Evolutionary conservation across 2,797 vertebrate species (phyloP).

Genomic region (Echiichthys vipera): DNA sequence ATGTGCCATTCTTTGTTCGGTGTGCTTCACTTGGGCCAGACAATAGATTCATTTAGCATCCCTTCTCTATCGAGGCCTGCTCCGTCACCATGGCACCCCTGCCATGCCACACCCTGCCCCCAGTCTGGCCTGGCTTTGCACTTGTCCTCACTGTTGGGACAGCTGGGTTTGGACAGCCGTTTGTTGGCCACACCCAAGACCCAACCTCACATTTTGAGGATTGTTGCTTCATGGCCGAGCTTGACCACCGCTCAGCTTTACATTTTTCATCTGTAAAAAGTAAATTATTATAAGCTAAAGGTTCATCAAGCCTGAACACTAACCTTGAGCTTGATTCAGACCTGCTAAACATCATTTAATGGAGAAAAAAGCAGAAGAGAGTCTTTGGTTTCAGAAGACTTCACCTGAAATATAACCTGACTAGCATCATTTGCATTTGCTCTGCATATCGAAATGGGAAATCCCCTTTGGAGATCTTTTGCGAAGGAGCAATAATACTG

Average conservation of each 20-base stretch:
- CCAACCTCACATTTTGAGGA: constrained; percentile 61
- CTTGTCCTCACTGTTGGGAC: constrained; percentile 73
- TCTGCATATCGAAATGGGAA: no score
- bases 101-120: constrained; percentile 76
- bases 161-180: constrained; percentile 64
- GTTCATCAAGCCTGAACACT: neutral
- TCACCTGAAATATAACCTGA: no score
- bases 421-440: no score
- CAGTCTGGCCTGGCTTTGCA: constrained; percentile 75
- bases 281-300: neutral
- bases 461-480: no score
- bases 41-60: constrained; percentile 87
- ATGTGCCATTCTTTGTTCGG: constrained; percentile 82
- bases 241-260: constrained; percentile 12
- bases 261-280: neutral
- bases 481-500: no score
- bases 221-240: constrained; percentile 29
- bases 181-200: constrained; percentile 70
- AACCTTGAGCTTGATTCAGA: neutral
- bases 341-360: neutral
- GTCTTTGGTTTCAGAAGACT: neutral
- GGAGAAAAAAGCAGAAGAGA: neutral
- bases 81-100: constrained; percentile 76
- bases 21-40: constrained; percentile 86
- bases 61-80: constrained; percentile 74